Evolutionary conservation across 2,113 vertebrate species (phyloP), one percentile per base, ranked within the genome.

Genomic region (Rostratula benghalensis): DNA sequence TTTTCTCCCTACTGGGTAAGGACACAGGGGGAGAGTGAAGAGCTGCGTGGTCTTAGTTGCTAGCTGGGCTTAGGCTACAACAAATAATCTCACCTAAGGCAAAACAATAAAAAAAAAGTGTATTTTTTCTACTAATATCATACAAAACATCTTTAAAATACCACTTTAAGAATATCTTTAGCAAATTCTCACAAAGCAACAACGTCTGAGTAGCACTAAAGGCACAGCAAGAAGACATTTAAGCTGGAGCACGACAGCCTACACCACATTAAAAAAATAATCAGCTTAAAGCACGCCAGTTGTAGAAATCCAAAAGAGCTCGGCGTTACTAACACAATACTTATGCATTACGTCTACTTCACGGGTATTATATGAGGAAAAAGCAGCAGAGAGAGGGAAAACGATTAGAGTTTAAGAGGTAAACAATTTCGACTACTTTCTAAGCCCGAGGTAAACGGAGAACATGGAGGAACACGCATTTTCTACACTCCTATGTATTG

Each of bases 401-500:
- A 76, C 3, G 1, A 61, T 63, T 63, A 71, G 25, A 61, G 33
- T 46, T 93, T 86, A 24, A 37, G 20, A 81, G 39, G 41, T 23
- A 53, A 67, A 45, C 63, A 24, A 86, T n/a, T 68, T 50, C 0
- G 0, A 45, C 54, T 87, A 67, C 46, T 93, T 82, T 87, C 45
- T 84, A 87, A 41, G 56, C 76, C 56, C 53, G 61, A 94, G 80
- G 79, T 35, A 41, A 91, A 95, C 61, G 13, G 65, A 90, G 80
- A 95, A 76, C 95, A 97, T 94, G 80, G 39, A 61, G 83, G 93
- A 87, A 91, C 95, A 95, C 92, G 93, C 96, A 97, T 95, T 93
- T 95, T 97, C 97, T 98, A 98, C 95, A 96, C 97, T 97, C 98
- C 98, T 98, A 98, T 96, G 97, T 98, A 98, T 98, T 98, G 97